These are phyloP conservation scores for Gobiocypris rarus DNA, from an alignment of 2,113 vertebrate genomes.

Conservation along the genomic window DNA sequence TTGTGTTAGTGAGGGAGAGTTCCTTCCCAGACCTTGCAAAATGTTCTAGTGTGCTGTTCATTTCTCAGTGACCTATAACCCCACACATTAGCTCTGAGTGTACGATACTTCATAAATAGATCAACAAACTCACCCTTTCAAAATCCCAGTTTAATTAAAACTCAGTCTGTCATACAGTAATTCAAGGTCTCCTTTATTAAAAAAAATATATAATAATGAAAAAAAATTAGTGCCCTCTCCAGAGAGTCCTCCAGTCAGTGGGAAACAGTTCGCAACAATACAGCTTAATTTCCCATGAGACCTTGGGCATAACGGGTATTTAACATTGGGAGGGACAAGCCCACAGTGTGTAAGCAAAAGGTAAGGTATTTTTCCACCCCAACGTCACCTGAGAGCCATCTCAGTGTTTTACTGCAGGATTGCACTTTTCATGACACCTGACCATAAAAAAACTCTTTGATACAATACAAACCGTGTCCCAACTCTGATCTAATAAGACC, in stretches of 20 bases:
- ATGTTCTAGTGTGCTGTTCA: neutral
- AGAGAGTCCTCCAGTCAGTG: conserved; percentile 68
- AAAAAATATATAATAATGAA: conserved; percentile 26
- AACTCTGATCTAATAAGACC: conserved; percentile 25
- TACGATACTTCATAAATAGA: conserved; percentile 66
- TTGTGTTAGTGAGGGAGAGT: neutral
- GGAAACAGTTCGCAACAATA: conserved; percentile 77
- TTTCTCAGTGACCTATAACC: conserved; percentile 63
- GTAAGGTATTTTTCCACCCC: conserved; percentile 20
- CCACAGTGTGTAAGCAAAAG: conserved; percentile 27
- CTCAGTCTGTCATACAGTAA: conserved; percentile 71
- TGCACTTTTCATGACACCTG: conserved; percentile 30
- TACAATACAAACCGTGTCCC: conserved; percentile 22
- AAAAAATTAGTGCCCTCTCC: conserved; percentile 71
- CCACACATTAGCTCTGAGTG: conserved; percentile 59
- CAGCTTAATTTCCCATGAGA: conserved; percentile 81
- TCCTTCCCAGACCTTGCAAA: neutral
- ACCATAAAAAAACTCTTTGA: conserved; percentile 3
- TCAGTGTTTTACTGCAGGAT: conserved; percentile 32
- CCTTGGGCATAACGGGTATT: conserved; percentile 18
- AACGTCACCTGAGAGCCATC: conserved; percentile 23
- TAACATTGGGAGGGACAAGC: conserved; percentile 16
- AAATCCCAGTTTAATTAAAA: conserved; percentile 81
- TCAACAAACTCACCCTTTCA: conserved; percentile 74
- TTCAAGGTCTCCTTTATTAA: conserved; percentile 79